Evolutionary conservation across 2,888 invertebrate genomes (phyloP).

Genomic region (Epinotia demarniana): DNA sequence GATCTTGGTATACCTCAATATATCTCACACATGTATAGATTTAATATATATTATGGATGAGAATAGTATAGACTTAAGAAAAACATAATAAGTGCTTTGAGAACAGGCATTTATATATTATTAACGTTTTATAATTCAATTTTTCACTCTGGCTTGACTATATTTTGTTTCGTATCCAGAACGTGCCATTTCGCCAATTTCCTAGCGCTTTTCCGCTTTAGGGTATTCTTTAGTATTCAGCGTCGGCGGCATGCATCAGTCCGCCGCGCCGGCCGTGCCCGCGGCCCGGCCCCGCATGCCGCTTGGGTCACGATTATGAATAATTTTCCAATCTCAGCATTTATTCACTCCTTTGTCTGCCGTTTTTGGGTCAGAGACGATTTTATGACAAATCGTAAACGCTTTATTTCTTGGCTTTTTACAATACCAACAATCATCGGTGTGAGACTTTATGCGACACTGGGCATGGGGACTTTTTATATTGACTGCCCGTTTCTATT

Average conservation of each 20-base stretch:
- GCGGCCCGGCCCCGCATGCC: slow-evolving; percentile 43
- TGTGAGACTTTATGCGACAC: not conserved
- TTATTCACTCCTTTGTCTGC: slow-evolving; percentile 70
- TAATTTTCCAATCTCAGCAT: slow-evolving; percentile 74
- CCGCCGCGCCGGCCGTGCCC: slow-evolving; percentile 39
- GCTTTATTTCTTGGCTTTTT: slow-evolving; percentile 51
- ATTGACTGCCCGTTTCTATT: not conserved
- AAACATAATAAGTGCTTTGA: not conserved
- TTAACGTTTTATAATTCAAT: not conserved
- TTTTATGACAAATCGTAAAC: slow-evolving; percentile 68
- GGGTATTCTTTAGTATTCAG: slow-evolving; percentile 36
- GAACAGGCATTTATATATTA: not conserved
- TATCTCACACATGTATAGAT: too few species aligned
- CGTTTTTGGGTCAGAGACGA: slow-evolving; percentile 63
- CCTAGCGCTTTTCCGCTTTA: not conserved
- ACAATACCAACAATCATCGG: not conserved
- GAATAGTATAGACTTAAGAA: too few species aligned
- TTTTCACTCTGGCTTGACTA: not conserved
- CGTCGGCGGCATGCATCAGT: slow-evolving; percentile 48
- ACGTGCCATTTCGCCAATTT: slow-evolving; percentile 10
- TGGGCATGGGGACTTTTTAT: not conserved
- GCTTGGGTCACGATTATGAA: slow-evolving; percentile 70
- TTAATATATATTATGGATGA: too few species aligned
- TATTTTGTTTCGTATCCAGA: slow-evolving; percentile 8
- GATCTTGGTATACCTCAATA: too few species aligned